These are phyloP conservation scores for Dolichoris vasculosae DNA, from an alignment of 1,140 invertebrate genomes.

Conservation along the genomic window DNA sequence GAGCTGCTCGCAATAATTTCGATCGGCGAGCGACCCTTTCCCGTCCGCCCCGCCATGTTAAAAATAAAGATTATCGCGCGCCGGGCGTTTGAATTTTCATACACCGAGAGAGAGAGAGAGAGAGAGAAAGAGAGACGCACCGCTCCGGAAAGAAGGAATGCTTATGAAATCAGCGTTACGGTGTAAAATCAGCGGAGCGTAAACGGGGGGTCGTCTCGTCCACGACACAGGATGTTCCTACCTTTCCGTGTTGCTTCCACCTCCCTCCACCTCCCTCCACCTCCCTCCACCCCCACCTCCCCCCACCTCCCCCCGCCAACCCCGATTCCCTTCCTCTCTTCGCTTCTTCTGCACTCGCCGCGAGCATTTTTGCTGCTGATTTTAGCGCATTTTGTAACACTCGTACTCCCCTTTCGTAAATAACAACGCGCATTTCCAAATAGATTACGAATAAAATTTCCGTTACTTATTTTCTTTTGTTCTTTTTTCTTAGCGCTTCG, in stretches of 20 bases:
- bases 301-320: not conserved
- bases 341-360: conserved; percentile 17
- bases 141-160: conserved; percentile 60
- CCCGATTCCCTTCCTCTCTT: not conserved
- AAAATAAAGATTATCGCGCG: conserved; percentile 42
- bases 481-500: not conserved
- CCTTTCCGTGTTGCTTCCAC: conserved; percentile 60
- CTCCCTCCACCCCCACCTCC: not conserved
- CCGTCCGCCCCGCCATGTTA: not conserved
- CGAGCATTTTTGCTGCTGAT: conserved; percentile 39
- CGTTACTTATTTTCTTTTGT: not conserved
- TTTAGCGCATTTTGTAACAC: conserved; percentile 55
- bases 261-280: conserved; percentile 7
- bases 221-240: conserved; percentile 67
- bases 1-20: conserved; percentile 19
- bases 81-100: conserved; percentile 35
- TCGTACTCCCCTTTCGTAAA: conserved; percentile 16
- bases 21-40: conserved; percentile 10
- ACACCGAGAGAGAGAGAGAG: not conserved
- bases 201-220: conserved; percentile 57
- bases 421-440: conserved; percentile 4
- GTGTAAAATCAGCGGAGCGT: conserved; percentile 65
- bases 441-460: not conserved
- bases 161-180: conserved; percentile 68
- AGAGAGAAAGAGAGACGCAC: not conserved